Conservation (phyloP, 2,888 invertebrate species). For the Brachynemurus nebulosus region DNA sequence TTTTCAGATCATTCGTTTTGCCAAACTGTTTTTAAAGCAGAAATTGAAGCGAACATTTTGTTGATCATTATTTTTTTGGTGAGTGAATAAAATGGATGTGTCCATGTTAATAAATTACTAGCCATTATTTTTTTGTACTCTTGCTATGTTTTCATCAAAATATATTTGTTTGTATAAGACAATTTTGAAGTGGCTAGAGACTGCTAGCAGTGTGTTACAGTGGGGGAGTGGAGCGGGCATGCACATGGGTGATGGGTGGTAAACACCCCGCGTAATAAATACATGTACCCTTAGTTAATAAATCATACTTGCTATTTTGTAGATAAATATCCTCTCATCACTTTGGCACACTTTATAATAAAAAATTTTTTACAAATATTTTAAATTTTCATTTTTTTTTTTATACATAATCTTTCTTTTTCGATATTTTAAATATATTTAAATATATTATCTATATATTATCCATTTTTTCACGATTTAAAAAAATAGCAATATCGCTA, state of each 20-base stretch:
- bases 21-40: no score
- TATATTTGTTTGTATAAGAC: no score
- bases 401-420: constrained; percentile 28
- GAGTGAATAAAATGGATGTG: constrained; percentile 10
- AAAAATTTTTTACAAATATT: constrained; percentile 36
- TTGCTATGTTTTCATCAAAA: no score
- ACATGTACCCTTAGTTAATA: constrained; percentile 32
- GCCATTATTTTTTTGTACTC: neutral
- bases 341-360: constrained; percentile 33
- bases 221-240: constrained; percentile 1
- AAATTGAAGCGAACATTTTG: constrained; percentile 6
- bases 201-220: no score
- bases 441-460: constrained; percentile 30
- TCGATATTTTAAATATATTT: constrained; percentile 26
- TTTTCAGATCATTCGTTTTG: no score
- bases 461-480: constrained; percentile 36
- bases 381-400: constrained; percentile 24
- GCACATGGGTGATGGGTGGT: constrained; percentile 1
- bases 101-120: constrained; percentile 1
- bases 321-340: constrained; percentile 32
- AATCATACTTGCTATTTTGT: constrained; percentile 18
- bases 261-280: constrained; percentile 24
- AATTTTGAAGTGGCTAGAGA: no score
- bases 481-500: constrained; percentile 32
- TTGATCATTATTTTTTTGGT: constrained; percentile 11